A percentile compares a stretch with the other conserved stretches of the same genome.
Conservation (phyloP, 2,888 invertebrate genomes). For the Camptogramma bilineatum region DNA sequence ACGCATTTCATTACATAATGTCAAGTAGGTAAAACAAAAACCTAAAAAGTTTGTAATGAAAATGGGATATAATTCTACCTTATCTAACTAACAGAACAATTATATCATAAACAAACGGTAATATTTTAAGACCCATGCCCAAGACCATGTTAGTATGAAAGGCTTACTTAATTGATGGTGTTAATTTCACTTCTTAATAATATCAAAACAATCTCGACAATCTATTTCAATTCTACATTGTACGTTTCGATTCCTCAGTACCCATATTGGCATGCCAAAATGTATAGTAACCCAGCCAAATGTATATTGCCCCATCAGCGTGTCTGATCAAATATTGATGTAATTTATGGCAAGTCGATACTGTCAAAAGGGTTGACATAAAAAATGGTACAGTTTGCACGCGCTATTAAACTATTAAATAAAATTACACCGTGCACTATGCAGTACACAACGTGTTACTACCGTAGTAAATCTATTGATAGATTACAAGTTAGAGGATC, state of each 20-base stretch:
- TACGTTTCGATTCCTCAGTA: background rate
- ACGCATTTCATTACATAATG: too few species aligned
- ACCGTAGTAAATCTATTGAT: background rate
- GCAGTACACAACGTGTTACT: conserved; percentile 3
- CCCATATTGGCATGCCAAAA: conserved; percentile 6
- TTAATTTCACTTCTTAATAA: too few species aligned
- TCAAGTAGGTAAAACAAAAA: background rate
- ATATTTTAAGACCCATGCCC: too few species aligned
- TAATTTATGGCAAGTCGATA: conserved; percentile 79
- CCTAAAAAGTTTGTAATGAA: too few species aligned
- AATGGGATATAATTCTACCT: too few species aligned
- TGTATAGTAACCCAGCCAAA: conserved; percentile 16
- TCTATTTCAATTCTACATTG: background rate
- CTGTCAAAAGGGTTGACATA: conserved; percentile 74
- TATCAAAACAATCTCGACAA: too few species aligned
- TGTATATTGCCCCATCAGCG: conserved; percentile 56
- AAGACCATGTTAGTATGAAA: too few species aligned
- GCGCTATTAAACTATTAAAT: conserved; percentile 74
- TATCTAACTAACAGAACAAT: too few species aligned
- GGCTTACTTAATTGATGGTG: too few species aligned
- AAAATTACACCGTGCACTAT: conserved; percentile 51
- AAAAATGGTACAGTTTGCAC: conserved; percentile 65
- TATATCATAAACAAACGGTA: too few species aligned
- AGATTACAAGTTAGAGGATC: background rate
- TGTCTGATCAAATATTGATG: conserved; percentile 79